Evolutionary conservation across 2,113 vertebrate genomes (phyloP).

Genomic region (Geococcyx californianus): DNA sequence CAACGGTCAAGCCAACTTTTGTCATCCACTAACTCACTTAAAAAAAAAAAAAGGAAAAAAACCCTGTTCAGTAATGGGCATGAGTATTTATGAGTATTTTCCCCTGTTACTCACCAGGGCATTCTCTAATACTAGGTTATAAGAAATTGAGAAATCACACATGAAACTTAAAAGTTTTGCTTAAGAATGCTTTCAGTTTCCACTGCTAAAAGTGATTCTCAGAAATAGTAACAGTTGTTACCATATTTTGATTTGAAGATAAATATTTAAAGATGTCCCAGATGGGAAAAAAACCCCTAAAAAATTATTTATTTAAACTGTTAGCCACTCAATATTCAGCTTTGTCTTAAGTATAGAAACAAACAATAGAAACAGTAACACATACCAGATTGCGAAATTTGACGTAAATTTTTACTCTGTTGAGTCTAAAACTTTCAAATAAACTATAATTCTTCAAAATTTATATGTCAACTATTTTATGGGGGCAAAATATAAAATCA

Average conservation of each 20-base stretch:
- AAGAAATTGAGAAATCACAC: neutral
- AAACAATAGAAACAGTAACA: neutral
- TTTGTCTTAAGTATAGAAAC: neutral
- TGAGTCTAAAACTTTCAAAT: neutral
- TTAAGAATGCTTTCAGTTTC: neutral
- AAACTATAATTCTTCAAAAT: neutral
- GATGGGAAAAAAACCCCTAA: too few species aligned
- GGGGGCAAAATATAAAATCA: neutral
- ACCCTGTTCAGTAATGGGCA: neutral
- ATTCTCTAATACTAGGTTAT: neutral
- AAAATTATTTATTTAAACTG: neutral
- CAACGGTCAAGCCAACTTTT: slow-evolving; percentile 16
- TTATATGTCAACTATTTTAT: neutral
- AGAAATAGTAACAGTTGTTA: neutral
- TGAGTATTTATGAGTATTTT: neutral
- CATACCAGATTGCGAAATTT: neutral
- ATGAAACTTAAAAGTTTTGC: neutral
- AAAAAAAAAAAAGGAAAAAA: neutral
- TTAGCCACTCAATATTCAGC: neutral
- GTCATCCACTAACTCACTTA: slow-evolving; percentile 61
- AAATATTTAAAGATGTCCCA: neutral
- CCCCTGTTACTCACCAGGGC: neutral
- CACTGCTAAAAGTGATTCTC: neutral
- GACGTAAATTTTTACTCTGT: neutral
- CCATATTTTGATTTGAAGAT: neutral